Percentiles rank a stretch among this genome's conserved stretches.
Conservation (phyloP, 2,888 invertebrate species). For the Drosophila tripunctata region DNA sequence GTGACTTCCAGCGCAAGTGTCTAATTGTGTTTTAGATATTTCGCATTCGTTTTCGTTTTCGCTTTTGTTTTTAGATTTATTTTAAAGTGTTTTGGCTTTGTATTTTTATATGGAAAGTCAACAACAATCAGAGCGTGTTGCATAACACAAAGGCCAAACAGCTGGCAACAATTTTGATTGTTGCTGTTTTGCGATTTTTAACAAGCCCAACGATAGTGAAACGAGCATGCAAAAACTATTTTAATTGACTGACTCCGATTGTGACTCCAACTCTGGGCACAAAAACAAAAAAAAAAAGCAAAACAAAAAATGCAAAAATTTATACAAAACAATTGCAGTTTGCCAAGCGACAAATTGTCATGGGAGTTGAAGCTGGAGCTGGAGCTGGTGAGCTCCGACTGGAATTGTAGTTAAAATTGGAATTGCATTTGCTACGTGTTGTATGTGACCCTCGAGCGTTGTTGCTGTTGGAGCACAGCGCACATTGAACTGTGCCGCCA, state of each 20-base stretch:
- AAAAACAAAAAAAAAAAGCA: not conserved
- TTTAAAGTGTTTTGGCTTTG: slow-evolving; percentile 20
- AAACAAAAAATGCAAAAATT: slow-evolving; percentile 55
- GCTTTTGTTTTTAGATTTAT: not conserved
- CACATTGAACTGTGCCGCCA: slow-evolving; percentile 68
- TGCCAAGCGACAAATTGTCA: slow-evolving; percentile 76
- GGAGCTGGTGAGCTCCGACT: slow-evolving; percentile 24
- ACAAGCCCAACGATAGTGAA: slow-evolving; percentile 76
- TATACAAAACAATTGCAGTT: slow-evolving; percentile 74
- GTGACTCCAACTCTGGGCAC: slow-evolving; percentile 2
- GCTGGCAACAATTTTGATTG: slow-evolving; percentile 58
- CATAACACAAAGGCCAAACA: slow-evolving; percentile 71
- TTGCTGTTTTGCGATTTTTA: slow-evolving; percentile 62
- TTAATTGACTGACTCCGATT: slow-evolving; percentile 65
- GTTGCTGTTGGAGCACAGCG: slow-evolving; percentile 32
- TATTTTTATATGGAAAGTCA: slow-evolving; percentile 47
- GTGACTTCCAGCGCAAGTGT: slow-evolving; percentile 74
- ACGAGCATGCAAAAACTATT: slow-evolving; percentile 74
- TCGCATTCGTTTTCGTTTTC: slow-evolving; percentile 15
- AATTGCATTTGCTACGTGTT: slow-evolving; percentile 41
- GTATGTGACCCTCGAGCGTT: slow-evolving; percentile 66
- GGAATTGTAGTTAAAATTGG: slow-evolving; percentile 26
- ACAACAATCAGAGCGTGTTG: slow-evolving; percentile 78
- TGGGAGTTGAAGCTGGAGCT: slow-evolving; percentile 59
- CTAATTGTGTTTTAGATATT: slow-evolving; percentile 66